These are phyloP conservation scores for Orthonyx spaldingii DNA, from an alignment of 2,113 vertebrate species.

Conservation along the genomic window DNA sequence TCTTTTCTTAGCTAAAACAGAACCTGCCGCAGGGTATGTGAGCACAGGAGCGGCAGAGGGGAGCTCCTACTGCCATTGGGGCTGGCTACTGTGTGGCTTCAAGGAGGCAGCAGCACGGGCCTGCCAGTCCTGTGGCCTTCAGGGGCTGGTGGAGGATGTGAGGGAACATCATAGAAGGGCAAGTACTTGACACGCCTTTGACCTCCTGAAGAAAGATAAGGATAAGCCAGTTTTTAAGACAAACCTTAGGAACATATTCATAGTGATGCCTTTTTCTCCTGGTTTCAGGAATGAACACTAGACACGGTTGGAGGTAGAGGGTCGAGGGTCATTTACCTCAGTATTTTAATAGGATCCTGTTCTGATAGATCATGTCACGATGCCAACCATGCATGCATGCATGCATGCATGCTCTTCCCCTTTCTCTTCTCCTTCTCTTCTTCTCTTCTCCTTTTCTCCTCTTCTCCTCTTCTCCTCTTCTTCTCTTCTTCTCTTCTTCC, in stretches of 20 bases:
- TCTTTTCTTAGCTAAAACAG: not conserved
- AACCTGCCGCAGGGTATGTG: fast-evolving
- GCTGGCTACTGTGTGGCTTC: not conserved
- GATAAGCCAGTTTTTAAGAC: not conserved
- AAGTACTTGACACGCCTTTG: not conserved
- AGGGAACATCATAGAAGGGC: not conserved
- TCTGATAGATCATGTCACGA: no score
- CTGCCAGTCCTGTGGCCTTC: not conserved
- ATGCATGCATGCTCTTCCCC: no score
- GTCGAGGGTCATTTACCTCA: no score
- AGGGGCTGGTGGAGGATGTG: not conserved
- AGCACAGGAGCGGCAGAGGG: not conserved
- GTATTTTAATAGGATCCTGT: no score
- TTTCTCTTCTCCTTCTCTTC: no score
- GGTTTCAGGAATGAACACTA: no score
- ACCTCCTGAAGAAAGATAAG: not conserved
- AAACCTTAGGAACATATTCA: not conserved
- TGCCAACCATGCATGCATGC: no score
- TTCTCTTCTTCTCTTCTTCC: no score
- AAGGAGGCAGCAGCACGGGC: not conserved
- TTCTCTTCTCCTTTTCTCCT: no score
- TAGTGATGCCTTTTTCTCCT: no score
- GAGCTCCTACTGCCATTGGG: not conserved
- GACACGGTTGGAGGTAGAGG: no score
- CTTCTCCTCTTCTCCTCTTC: no score